phyloP scores from a whole-genome alignment of 2,888 invertebrate genomes.

The Rhagonycha lutea region DNA sequence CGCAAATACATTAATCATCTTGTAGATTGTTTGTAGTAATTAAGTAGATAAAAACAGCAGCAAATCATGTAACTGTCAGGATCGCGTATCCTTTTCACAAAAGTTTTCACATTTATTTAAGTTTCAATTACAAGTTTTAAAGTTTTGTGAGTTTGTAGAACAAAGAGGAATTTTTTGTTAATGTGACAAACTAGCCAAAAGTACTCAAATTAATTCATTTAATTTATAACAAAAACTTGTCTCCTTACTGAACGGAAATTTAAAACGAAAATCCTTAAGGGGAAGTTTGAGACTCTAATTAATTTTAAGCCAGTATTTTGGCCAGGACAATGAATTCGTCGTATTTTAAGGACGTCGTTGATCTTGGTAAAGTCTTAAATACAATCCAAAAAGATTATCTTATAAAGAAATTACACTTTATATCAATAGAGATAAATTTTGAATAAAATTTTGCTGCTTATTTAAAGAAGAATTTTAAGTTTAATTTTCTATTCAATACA shows the following conservation, averaged over 20 bases:
- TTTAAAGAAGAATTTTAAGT: no score
- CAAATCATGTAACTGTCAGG: conserved; percentile 24
- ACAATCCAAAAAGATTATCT: not conserved
- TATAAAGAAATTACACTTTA: not conserved
- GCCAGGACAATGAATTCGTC: conserved; percentile 12
- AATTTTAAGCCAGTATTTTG: conserved; percentile 15
- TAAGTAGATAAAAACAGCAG: conserved; percentile 8
- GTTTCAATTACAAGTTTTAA: conserved; percentile 28
- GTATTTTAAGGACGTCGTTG: conserved; percentile 12
- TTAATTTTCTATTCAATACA: not conserved
- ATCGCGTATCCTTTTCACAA: conserved; percentile 17
- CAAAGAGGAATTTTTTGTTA: conserved; percentile 12
- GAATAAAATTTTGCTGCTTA: not conserved
- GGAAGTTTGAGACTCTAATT: conserved; percentile 15
- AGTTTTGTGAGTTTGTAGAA: conserved; percentile 8
- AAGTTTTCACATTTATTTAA: conserved; percentile 28
- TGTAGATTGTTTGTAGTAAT: conserved; percentile 4
- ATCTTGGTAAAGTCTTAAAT: conserved; percentile 4
- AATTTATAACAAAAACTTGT: conserved; percentile 22
- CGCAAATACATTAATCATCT: not conserved
- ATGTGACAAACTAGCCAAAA: conserved; percentile 25
- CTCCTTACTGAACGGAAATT: conserved; percentile 11
- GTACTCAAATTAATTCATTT: conserved; percentile 26
- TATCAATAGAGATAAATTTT: not conserved
- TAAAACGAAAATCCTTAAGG: conserved; percentile 16